phyloP scores from a whole-genome alignment of 2,113 vertebrate species.

The Solenodon paradoxus region DNA sequence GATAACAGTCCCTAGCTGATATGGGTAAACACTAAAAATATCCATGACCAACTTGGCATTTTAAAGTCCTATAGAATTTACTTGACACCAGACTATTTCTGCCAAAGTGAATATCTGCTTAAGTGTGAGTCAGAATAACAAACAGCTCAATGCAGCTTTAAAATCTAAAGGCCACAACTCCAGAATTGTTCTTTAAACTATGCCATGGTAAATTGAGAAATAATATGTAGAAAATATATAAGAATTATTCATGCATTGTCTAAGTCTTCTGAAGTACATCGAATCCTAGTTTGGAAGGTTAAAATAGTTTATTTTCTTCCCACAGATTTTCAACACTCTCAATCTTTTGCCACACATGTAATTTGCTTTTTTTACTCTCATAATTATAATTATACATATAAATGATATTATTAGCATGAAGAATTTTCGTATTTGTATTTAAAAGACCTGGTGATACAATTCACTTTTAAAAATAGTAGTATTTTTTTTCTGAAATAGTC shows the following conservation, averaged over 20 bases:
- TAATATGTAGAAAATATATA: neutral
- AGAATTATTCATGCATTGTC: neutral
- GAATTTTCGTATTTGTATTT: neutral
- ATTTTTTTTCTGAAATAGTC: neutral
- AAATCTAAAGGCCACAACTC: neutral
- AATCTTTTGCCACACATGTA: neutral
- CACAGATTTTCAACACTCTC: neutral
- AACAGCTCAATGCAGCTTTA: slow-evolving; percentile 19
- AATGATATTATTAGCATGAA: neutral
- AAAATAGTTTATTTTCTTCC: neutral
- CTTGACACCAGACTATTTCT: slow-evolving; percentile 46
- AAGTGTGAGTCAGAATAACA: neutral
- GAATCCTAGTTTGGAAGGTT: neutral
- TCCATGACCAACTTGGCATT: neutral
- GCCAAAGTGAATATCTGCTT: slow-evolving; percentile 44
- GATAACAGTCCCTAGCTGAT: neutral
- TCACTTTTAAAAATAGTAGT: neutral
- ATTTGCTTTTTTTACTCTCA: neutral
- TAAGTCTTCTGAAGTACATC: neutral
- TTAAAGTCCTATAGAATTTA: slow-evolving; percentile 3
- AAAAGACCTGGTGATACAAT: neutral
- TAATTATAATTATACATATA: neutral
- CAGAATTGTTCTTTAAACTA: neutral
- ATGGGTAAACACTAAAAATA: neutral
- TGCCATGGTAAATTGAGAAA: neutral